Base-by-base conservation (phyloP, 2,797 vertebrate genomes). In the Argentina silus region DNA sequence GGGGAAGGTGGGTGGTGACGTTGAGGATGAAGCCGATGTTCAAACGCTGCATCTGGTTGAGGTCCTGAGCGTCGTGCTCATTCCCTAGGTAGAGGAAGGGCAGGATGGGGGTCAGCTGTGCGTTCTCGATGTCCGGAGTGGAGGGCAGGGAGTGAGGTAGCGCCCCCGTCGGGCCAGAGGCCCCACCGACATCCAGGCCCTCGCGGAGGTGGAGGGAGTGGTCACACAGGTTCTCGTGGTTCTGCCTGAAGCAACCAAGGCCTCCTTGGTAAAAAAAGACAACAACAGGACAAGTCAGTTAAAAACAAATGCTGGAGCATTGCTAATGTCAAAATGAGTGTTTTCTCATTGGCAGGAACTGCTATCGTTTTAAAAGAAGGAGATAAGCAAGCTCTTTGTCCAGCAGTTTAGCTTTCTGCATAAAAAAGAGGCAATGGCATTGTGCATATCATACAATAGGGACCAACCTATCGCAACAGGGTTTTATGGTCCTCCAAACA, bases 21-120 rank as follows among this genome's bases (percentile, higher is more conserved):
- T 99, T 99, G 60, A 99, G 95, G 86, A 99, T 81, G 3, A 94
- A 98, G 84, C 96, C 96, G 0, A 99, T 95, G 93, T 97, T 96
- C 84, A 93, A 79, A 86, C 94, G 93, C 92, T 96, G 97, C 95
- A 99, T 94, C 85, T 94, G 92, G 82, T 95, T 93, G 87, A 94
- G 86, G 92, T 99, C 95, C 91, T 97, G 96, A 72, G 97, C 97
- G 0, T 99, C 96, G 0, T 95, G 96, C 89, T 99, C 97, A 0
- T 99, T 99, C 81, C 98, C 98, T 0, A 99, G 96, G 76, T 96
- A 98, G 65, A 99, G 95, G 89, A 97, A 98, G 83, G 98, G 98
- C 86, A 99, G 90, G 88, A 99, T 96, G 45, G 96, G 94, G 1
- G 98, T 98, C 78, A 99, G 94, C 93, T 98, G 97, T 0, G 98